Evolutionary conservation across 1,140 invertebrate genomes (phyloP).

Genomic region (Bombus balteatus): DNA sequence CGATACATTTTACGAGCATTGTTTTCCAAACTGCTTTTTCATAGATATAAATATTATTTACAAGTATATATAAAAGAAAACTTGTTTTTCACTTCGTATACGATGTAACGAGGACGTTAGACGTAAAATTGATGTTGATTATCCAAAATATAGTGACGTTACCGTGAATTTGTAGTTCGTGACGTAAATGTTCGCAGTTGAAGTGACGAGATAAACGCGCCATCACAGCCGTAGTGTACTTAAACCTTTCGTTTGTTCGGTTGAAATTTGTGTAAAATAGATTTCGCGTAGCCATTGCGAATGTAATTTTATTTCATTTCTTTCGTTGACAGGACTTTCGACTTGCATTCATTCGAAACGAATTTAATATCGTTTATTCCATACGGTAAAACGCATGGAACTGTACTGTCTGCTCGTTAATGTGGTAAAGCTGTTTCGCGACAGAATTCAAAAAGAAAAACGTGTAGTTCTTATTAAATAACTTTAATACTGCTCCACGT

Average conservation of each 20-base stretch:
- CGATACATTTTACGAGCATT: background rate
- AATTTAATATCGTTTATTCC: conserved; percentile 25
- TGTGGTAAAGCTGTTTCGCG: background rate
- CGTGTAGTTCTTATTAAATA: conserved; percentile 22
- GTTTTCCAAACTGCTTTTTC: too few species aligned
- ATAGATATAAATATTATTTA: background rate
- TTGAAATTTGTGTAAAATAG: background rate
- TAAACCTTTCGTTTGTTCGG: background rate
- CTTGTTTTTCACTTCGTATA: background rate
- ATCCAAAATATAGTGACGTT: too few species aligned
- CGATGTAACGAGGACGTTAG: background rate
- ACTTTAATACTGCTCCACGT: conserved; percentile 6
- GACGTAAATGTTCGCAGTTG: background rate
- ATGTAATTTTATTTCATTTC: background rate
- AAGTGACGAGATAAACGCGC: conserved; percentile 1
- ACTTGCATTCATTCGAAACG: background rate
- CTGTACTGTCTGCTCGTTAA: background rate
- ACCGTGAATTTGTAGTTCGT: background rate
- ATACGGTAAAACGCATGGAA: background rate
- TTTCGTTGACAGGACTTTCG: conserved; percentile 3
- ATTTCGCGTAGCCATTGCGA: background rate
- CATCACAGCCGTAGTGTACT: background rate
- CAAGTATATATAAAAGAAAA: background rate
- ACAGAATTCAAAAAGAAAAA: background rate
- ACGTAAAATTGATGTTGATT: background rate